Base-by-base conservation (phyloP, 2,888 invertebrate species). In the Pristionchus maxplancki region DNA sequence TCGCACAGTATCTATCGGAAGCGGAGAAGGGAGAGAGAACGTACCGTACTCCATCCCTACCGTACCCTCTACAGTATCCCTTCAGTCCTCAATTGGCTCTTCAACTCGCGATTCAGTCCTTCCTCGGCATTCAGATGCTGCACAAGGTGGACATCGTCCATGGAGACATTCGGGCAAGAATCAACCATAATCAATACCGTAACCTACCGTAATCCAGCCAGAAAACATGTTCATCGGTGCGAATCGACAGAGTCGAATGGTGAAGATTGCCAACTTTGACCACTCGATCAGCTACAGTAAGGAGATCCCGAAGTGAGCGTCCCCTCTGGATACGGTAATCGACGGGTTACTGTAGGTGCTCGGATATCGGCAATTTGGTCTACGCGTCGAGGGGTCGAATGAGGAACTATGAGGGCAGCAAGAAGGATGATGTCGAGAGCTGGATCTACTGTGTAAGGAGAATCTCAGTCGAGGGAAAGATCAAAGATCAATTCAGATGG, bases 381-480 rank as follows among this genome's bases (percentile, higher is more conserved):
- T 78, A 78, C 78, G 44, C 78, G 24, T 78, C 78, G 40, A 40
- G 78, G 13, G 78, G 78, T 5, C 31, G 44, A 34, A 44, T 44
- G 78, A 78, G 78, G 28, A 44, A 28, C 78, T 78, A 28, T 48
- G 78, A 78, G 34, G 48, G 44, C 28, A 28, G 44, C 28, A 78
- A 78, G 78, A 78, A 78, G 78, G 78, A 78, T 48, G 78, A 78
- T n/a, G 4, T 78, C 44, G 78, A 78, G 78, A 78, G 78, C 48
- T 78, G 78, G 78, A 40, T 78, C 11, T 78, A 78, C 78, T 78
- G 78, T 78, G 78, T 78, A 17, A 78, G 78, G 11, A 31, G 1
- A 50, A n/a, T 64, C 24, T 15, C n/a, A 58, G 24, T 71, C 8
- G 37, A 0, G 8, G 20, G 71, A 71, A 37, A 71, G 71, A 71